Evolutionary conservation across 2,888 invertebrate species (phyloP).

Genomic region (Philonicus albiceps): DNA sequence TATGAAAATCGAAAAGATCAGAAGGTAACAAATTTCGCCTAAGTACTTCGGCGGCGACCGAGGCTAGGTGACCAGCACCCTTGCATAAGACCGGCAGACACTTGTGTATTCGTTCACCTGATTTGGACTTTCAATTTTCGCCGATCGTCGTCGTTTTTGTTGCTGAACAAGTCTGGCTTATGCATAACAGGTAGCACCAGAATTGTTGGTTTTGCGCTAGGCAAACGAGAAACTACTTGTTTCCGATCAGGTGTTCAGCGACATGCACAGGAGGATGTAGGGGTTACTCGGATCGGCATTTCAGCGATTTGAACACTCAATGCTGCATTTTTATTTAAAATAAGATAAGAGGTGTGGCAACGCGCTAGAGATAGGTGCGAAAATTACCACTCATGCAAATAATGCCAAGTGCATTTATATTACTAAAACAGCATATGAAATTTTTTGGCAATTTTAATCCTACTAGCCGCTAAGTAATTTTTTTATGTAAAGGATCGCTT

Average conservation of each 20-base stretch:
- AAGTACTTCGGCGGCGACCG: background rate
- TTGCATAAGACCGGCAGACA: background rate
- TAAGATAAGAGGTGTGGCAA: background rate
- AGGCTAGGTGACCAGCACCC: background rate
- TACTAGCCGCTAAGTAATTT: background rate
- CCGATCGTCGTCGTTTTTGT: background rate
- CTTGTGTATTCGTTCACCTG: constrained; percentile 8
- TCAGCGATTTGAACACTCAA: background rate
- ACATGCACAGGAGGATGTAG: background rate
- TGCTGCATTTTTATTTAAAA: background rate
- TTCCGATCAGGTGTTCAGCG: constrained; percentile 16
- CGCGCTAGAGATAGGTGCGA: background rate
- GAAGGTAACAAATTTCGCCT: background rate
- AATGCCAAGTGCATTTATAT: background rate
- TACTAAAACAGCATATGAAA: background rate
- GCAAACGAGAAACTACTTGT: background rate
- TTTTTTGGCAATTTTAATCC: too few relatives aligned
- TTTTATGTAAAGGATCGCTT: too few relatives aligned
- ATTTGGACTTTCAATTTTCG: background rate
- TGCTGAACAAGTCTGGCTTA: background rate
- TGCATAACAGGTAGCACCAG: background rate
- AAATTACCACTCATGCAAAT: background rate
- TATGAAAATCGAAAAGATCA: background rate
- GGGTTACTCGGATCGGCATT: background rate
- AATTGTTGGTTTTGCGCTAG: constrained; percentile 4